Conservation (phyloP, 2,888 invertebrate genomes). For the Synanthedon vespiformis region DNA sequence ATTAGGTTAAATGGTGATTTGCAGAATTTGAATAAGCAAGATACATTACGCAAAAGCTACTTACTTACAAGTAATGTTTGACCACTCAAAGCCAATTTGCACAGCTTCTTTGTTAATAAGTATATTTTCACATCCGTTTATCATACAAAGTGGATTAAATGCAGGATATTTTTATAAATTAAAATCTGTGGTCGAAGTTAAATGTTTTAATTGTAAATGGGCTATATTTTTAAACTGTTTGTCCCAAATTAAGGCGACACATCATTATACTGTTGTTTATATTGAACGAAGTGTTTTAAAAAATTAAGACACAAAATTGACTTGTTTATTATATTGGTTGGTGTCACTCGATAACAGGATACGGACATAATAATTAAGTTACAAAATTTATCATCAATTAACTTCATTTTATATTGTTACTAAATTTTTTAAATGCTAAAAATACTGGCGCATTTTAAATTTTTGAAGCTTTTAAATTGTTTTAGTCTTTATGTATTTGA, state of each 20-base stretch:
- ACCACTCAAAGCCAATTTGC: too few species aligned
- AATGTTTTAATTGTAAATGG: constrained; percentile 2
- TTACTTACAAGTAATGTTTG: too few species aligned
- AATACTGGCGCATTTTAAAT: too few species aligned
- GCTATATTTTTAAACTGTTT: constrained; percentile 1
- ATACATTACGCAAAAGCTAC: too few species aligned
- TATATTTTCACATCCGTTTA: neutral
- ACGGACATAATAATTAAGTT: neutral
- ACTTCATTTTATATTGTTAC: neutral
- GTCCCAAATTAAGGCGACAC: neutral
- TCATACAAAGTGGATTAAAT: neutral
- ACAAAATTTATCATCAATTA: constrained; percentile 1
- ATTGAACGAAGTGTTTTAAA: neutral
- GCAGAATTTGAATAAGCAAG: too few species aligned
- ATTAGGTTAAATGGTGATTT: too few species aligned
- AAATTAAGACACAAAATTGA: constrained; percentile 4
- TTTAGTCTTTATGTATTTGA: too few species aligned
- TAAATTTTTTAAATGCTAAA: too few species aligned
- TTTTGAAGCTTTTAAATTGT: neutral
- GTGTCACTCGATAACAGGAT: neutral
- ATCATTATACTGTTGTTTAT: neutral
- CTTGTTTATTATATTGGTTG: neutral
- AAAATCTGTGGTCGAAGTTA: neutral
- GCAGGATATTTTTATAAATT: neutral
- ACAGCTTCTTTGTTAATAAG: constrained; percentile 1